phyloP scores from a whole-genome alignment of 2,113 vertebrate genomes.

The Eptesicus fuscus region DNA sequence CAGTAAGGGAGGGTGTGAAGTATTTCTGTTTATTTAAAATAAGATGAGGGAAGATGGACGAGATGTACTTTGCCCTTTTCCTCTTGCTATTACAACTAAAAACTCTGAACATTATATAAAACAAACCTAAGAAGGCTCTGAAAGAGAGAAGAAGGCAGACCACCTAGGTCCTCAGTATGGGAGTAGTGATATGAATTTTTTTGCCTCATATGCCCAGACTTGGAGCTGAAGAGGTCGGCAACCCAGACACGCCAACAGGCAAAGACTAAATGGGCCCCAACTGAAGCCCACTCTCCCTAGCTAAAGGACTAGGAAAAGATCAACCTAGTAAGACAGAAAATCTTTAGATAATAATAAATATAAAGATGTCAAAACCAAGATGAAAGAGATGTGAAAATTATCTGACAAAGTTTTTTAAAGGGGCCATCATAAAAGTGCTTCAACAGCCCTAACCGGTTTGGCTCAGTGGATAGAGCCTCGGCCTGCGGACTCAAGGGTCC shows the following conservation, averaged over 20 bases:
- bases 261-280: neutral
- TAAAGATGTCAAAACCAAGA: neutral
- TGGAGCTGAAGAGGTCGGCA: neutral
- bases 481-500: too few species aligned
- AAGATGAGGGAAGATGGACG: neutral
- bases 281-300: neutral
- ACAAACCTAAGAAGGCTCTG: neutral
- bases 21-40: constrained; percentile 41
- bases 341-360: neutral
- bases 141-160: constrained; percentile 3
- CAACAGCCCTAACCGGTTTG: too few species aligned
- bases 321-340: neutral
- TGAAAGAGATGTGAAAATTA: neutral
- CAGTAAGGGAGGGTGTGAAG: neutral
- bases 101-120: neutral
- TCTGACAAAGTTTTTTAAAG: neutral
- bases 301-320: neutral
- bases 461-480: too few species aligned
- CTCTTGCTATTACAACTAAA: neutral
- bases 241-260: neutral
- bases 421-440: neutral
- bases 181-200: neutral
- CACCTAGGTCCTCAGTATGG: neutral
- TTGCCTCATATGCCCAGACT: neutral
- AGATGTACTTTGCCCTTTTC: neutral